These are phyloP conservation scores for Dasyornis broadbenti DNA, from an alignment of 2,113 vertebrate genomes.

Conservation along the genomic window DNA sequence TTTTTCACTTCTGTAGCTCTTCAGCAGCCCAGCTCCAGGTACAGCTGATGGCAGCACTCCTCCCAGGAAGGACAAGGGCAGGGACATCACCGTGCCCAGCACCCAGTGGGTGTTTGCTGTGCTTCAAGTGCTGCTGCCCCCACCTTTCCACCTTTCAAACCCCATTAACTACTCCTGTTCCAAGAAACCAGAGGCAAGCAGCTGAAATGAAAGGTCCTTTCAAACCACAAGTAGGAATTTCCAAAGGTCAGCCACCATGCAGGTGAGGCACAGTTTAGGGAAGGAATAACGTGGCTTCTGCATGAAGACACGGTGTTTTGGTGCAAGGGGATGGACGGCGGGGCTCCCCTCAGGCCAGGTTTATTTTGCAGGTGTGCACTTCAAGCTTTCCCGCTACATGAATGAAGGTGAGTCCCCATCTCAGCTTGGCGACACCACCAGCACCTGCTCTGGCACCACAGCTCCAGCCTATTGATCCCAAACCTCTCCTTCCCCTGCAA, in stretches of 20 bases:
- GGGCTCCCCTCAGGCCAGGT: not conserved
- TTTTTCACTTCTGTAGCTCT: not conserved
- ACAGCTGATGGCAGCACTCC: not conserved
- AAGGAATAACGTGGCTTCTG: not conserved
- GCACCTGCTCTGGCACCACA: not conserved
- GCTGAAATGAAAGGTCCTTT: not conserved
- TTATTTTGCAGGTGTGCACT: not conserved
- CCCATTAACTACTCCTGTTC: not conserved
- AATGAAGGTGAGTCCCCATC: not conserved
- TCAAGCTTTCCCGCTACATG: rapidly evolving
- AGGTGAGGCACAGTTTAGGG: not conserved
- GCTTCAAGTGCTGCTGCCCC: not conserved
- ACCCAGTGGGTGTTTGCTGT: not conserved
- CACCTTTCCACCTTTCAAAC: not conserved
- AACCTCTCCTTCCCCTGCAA: not conserved
- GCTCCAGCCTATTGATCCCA: not conserved
- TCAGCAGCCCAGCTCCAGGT: not conserved
- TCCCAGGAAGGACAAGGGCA: not conserved
- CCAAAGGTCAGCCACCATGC: not conserved
- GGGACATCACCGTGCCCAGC: not conserved
- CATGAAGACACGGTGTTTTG: not conserved
- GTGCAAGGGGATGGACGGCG: not conserved
- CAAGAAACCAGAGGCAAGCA: not conserved
- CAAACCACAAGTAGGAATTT: not conserved
- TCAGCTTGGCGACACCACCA: not conserved